phyloP scores from a whole-genome alignment of 2,888 invertebrate genomes.

The Heteropelma amictum region DNA sequence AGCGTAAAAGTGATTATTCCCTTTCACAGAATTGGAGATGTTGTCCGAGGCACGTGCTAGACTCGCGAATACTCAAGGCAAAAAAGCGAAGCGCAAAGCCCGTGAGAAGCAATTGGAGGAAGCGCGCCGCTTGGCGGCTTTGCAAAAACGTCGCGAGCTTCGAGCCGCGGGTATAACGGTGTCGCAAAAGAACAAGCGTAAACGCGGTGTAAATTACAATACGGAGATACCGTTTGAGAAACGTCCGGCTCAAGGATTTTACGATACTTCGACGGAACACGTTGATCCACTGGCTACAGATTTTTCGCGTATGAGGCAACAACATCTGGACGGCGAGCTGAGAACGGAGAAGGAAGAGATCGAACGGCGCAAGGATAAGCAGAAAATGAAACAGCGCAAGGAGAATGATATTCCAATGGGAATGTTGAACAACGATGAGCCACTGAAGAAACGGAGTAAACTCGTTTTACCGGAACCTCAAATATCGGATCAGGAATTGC shows the following conservation, averaged over 20 bases:
- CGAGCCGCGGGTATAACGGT: slow-evolving; percentile 96
- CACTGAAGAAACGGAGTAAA: slow-evolving; percentile 95
- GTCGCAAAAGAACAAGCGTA: slow-evolving; percentile 86
- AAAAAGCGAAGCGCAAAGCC: slow-evolving; percentile 95
- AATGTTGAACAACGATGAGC: slow-evolving; percentile 92
- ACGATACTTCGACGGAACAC: slow-evolving; percentile 94
- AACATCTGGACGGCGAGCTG: slow-evolving; percentile 95
- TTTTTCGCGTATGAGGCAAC: slow-evolving; percentile 93
- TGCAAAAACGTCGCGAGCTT: slow-evolving; percentile 98
- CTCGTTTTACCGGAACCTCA: slow-evolving; percentile 97
- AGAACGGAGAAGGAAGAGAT: slow-evolving; percentile 95
- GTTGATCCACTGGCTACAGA: slow-evolving; percentile 94
- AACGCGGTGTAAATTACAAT: slow-evolving; percentile 97
- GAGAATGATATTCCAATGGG: slow-evolving; percentile 97
- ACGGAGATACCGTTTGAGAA: slow-evolving; percentile 99
- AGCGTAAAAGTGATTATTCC: not conserved
- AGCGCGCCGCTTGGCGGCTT: slow-evolving; percentile 95
- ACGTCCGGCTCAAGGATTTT: slow-evolving; percentile 94
- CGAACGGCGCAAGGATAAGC: slow-evolving; percentile 96
- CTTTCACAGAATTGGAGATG: slow-evolving; percentile 94
- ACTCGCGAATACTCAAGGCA: slow-evolving; percentile 98
- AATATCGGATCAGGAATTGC: slow-evolving; percentile 94
- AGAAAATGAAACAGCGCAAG: slow-evolving; percentile 95
- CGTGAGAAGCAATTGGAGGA: slow-evolving; percentile 99
- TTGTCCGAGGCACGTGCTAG: slow-evolving; percentile 98